Conservation (phyloP, 1,140 invertebrate species). For the Pseudachorutes palmiensis region DNA sequence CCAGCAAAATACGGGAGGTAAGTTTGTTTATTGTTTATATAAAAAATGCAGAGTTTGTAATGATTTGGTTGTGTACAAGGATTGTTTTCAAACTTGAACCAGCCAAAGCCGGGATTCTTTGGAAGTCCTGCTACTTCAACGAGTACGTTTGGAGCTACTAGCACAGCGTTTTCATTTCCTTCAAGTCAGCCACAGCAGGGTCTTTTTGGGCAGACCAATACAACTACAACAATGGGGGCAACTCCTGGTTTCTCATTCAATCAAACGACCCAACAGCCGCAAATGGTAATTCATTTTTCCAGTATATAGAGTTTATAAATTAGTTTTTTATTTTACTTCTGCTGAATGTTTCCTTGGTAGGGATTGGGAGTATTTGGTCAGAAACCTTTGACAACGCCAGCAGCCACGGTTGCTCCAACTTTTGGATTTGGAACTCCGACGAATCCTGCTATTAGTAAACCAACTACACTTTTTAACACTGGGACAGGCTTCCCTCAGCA, state of each 20-base stretch:
- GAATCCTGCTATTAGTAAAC: slow-evolving; percentile 21
- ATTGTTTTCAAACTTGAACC: slow-evolving; percentile 20
- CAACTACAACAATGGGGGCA: slow-evolving; percentile 30
- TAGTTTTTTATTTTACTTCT: too few species aligned
- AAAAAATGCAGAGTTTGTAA: neutral
- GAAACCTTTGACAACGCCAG: slow-evolving; percentile 28
- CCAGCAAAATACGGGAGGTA: slow-evolving; percentile 16
- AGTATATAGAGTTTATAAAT: neutral
- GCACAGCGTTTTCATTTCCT: slow-evolving; percentile 24
- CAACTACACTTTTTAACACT: slow-evolving; percentile 33
- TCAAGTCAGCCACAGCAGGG: slow-evolving; percentile 23
- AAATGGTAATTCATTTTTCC: neutral
- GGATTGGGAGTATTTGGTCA: slow-evolving; percentile 24
- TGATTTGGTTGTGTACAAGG: slow-evolving; percentile 11
- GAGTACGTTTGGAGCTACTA: slow-evolving; percentile 19
- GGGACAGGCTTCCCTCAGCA: slow-evolving; percentile 42
- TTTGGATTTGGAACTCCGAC: slow-evolving; percentile 32
- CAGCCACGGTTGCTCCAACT: slow-evolving; percentile 16
- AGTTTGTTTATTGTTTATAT: slow-evolving; percentile 9
- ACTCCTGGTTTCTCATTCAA: slow-evolving; percentile 21
- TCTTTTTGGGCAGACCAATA: slow-evolving; percentile 24
- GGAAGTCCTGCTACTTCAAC: slow-evolving; percentile 9
- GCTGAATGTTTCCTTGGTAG: too few species aligned
- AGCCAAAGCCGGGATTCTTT: slow-evolving; percentile 29
- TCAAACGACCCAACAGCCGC: slow-evolving; percentile 25